These are phyloP conservation scores for Pogoniulus pusillus DNA, from an alignment of 2,797 vertebrate genomes.

Conservation along the genomic window DNA sequence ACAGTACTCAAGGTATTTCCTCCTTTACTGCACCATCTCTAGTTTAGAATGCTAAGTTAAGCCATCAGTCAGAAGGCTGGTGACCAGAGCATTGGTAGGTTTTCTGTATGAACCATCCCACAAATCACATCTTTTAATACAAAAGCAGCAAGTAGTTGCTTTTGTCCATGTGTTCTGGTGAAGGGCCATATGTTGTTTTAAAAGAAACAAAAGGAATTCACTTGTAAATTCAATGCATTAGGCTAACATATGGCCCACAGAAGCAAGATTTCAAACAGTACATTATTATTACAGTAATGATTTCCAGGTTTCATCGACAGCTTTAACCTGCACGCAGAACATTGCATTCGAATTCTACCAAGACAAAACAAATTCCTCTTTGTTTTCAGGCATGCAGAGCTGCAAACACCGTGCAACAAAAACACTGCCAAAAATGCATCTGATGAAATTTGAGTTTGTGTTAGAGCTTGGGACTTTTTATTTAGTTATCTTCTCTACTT, in stretches of 20 bases:
- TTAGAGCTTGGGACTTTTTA: too few relatives aligned
- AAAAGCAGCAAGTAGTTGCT: background rate
- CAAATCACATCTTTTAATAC: background rate
- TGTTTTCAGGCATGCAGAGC: background rate
- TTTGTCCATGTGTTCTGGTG: background rate
- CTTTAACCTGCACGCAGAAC: background rate
- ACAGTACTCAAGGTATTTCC: too few relatives aligned
- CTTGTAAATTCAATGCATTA: background rate
- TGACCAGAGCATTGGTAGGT: background rate
- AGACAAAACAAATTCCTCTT: background rate
- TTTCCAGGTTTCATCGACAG: background rate
- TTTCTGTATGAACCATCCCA: background rate
- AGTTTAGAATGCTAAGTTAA: slow-evolving; percentile 6
- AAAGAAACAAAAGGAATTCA: background rate
- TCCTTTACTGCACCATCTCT: slow-evolving; percentile 4
- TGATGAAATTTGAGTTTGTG: background rate
- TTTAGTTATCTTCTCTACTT: too few relatives aligned
- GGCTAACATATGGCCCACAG: background rate
- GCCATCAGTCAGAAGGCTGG: background rate
- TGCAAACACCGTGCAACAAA: background rate
- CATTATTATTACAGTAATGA: background rate
- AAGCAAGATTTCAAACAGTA: background rate
- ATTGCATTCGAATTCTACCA: background rate
- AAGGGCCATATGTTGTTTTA: background rate
- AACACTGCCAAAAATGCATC: background rate